phyloP scores from a whole-genome alignment of 2,888 invertebrate species.

The Physocephala rufipes region DNA sequence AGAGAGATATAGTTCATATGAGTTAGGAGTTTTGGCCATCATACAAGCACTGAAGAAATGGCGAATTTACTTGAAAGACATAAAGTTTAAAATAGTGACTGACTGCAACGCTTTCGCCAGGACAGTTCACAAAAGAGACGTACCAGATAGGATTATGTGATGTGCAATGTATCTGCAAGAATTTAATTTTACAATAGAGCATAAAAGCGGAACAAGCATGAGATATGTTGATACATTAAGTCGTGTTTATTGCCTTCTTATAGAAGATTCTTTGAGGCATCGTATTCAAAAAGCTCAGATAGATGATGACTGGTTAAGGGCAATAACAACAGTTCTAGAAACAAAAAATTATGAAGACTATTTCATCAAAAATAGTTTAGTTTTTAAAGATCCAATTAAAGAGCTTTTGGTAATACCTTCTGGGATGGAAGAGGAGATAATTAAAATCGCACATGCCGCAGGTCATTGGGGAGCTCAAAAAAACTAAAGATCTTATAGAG shows the following conservation, averaged over 20 bases:
- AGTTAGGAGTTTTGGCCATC: constrained; percentile 40
- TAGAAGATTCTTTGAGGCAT: constrained; percentile 29
- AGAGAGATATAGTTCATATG: constrained; percentile 52
- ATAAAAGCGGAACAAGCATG: constrained; percentile 26
- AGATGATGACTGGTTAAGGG: constrained; percentile 34
- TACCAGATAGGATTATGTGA: constrained; percentile 15
- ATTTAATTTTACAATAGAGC: constrained; percentile 18
- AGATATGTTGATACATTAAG: constrained; percentile 11
- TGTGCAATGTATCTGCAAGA: constrained; percentile 29
- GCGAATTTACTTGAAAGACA: constrained; percentile 51
- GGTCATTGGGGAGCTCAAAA: constrained; percentile 38
- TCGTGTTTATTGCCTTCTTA: constrained; percentile 15
- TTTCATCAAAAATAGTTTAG: constrained; percentile 14
- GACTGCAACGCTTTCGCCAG: constrained; percentile 49
- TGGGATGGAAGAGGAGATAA: too few relatives aligned
- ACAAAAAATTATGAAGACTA: constrained; percentile 23
- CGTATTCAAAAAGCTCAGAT: constrained; percentile 32
- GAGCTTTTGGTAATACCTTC: constrained; percentile 23
- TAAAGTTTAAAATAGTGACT: too few relatives aligned
- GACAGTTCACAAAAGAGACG: constrained; percentile 51
- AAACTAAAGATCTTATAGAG: constrained; percentile 38
- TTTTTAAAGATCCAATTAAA: constrained; percentile 31
- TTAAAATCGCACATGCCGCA: neutral
- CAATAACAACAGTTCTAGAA: constrained; percentile 19
- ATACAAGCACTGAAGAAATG: constrained; percentile 26